Evolutionary conservation across 2,888 invertebrate species (phyloP).

Genomic region (Lasioglossum marginatum): DNA sequence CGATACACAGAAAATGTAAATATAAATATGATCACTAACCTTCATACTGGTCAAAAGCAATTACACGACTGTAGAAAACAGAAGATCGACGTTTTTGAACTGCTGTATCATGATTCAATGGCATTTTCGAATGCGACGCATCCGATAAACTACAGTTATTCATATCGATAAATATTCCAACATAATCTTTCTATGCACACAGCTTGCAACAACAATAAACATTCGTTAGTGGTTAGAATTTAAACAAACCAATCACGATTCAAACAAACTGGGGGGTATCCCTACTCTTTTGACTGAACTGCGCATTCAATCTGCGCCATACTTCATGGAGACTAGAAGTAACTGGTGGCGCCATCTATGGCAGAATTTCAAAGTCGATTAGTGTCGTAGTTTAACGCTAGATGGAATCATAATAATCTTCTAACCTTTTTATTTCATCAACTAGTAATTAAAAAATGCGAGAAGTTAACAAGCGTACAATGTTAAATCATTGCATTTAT

Average conservation of each 20-base stretch:
- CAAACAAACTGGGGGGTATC: background rate
- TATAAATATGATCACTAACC: constrained; percentile 52
- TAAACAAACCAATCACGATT: constrained; percentile 28
- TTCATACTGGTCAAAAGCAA: constrained; percentile 25
- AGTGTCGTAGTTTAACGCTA: background rate
- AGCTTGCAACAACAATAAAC: background rate
- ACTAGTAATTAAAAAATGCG: background rate
- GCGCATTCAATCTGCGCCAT: background rate
- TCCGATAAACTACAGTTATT: constrained; percentile 13
- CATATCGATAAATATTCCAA: constrained; percentile 44
- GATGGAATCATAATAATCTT: background rate
- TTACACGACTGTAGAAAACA: constrained; percentile 66
- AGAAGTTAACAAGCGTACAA: background rate
- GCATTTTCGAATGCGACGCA: constrained; percentile 12
- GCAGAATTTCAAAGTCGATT: background rate
- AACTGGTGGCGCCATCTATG: background rate
- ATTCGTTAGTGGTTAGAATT: background rate
- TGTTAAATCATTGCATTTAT: background rate
- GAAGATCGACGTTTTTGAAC: constrained; percentile 73
- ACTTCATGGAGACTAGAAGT: background rate
- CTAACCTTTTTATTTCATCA: background rate
- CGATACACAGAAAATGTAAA: background rate
- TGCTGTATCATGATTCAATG: constrained; percentile 24
- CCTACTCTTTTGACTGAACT: background rate
- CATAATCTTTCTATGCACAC: background rate